phyloP scores from a whole-genome alignment of 2,113 vertebrate genomes.

The Tichodroma muraria region DNA sequence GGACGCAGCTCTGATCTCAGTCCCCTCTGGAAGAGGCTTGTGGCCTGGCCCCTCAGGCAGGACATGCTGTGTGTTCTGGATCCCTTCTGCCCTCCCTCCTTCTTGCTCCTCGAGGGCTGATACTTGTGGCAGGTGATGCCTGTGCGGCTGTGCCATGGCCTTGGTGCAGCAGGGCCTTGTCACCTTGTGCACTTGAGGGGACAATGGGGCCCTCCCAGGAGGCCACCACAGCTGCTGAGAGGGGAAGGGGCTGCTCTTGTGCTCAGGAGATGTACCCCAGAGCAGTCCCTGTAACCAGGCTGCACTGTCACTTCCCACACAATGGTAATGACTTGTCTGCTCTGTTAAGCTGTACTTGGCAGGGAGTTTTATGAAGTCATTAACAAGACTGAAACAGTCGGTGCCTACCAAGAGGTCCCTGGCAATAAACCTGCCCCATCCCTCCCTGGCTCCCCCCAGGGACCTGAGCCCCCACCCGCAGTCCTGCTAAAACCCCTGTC shows the following conservation, averaged over 20 bases:
- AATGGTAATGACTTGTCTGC: not conserved
- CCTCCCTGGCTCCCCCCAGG: not conserved
- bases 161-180: not conserved
- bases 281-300: not conserved
- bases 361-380: not conserved
- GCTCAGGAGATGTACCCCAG: not conserved
- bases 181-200: not conserved
- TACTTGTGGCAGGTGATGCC: not conserved
- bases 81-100: not conserved
- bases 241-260: not conserved
- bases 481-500: rapidly evolving
- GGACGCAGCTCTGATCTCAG: not conserved
- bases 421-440: not conserved
- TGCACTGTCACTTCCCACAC: not conserved
- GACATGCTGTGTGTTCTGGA: not conserved
- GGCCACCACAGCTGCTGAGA: not conserved
- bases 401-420: not conserved
- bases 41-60: not conserved
- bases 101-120: not conserved
- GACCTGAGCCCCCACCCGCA: not conserved
- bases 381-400: not conserved
- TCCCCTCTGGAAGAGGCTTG: not conserved
- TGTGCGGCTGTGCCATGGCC: not conserved
- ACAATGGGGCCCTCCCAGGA: rapidly evolving
- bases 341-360: not conserved